Conservation (phyloP, 92 coral and sea anemone genomes). For the Isaurus tuberculatus region DNA sequence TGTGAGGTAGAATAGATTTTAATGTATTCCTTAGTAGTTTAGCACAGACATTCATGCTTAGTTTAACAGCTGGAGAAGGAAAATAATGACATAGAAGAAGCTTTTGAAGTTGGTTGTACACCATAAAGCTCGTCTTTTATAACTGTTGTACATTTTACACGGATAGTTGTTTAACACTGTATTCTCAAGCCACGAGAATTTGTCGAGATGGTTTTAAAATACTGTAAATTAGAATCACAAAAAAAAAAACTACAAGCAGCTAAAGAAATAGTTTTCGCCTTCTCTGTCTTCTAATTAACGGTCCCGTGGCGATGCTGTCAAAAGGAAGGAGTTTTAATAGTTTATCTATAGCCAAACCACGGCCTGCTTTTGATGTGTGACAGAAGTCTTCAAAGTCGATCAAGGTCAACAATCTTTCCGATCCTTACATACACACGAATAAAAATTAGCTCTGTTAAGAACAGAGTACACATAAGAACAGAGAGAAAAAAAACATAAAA, state of each 20-base stretch:
- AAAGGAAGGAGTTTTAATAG: neutral
- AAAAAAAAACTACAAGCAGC: no score
- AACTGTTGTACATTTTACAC: neutral
- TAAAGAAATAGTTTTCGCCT: neutral
- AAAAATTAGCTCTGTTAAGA: constrained; percentile 32
- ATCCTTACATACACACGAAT: constrained; percentile 30
- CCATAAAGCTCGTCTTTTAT: neutral
- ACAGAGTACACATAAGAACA: constrained; percentile 37
- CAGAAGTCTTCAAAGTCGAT: constrained; percentile 32
- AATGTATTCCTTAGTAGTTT: constrained; percentile 1
- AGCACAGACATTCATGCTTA: constrained; percentile 12
- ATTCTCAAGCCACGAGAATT: neutral
- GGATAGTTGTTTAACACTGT: neutral
- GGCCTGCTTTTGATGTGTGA: constrained; percentile 18
- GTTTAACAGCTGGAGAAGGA: constrained; percentile 25
- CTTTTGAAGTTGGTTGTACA: neutral
- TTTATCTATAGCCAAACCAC: constrained; percentile 14
- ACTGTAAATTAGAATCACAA: neutral
- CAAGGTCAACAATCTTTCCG: neutral
- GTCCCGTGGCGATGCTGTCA: constrained; percentile 20
- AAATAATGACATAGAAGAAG: neutral
- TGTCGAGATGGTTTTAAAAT: neutral
- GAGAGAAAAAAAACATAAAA: neutral
- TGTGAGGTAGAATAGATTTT: constrained; percentile 24
- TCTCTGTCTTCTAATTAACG: constrained; percentile 7